Evolutionary conservation across 2,113 vertebrate species (phyloP).

Genomic region (Orthonyx spaldingii): DNA sequence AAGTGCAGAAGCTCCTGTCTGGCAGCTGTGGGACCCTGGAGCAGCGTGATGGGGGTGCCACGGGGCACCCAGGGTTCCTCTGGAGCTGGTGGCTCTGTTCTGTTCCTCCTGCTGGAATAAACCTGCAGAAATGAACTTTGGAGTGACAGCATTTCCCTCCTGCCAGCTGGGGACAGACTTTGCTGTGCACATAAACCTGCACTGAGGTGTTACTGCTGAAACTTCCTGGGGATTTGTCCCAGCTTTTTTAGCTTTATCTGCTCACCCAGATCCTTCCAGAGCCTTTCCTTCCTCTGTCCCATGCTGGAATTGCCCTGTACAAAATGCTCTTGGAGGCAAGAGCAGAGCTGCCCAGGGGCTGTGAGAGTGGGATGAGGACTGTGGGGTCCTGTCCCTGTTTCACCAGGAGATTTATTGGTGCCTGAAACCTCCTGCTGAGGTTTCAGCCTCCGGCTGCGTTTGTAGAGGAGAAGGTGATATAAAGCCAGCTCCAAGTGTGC

Average conservation of each 20-base stretch:
- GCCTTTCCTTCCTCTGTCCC: background rate
- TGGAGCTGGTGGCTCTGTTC: background rate
- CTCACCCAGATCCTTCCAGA: background rate
- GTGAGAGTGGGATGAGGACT: background rate
- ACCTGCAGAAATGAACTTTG: background rate
- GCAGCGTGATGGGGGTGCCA: background rate
- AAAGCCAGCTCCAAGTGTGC: background rate
- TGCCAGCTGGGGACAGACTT: background rate
- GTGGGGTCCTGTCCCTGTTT: background rate
- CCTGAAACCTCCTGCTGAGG: background rate
- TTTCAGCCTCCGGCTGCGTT: background rate
- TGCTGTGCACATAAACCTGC: background rate
- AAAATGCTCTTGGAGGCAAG: background rate
- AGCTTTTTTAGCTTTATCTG: background rate
- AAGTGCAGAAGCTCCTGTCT: background rate
- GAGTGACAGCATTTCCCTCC: background rate
- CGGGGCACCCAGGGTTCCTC: accelerated
- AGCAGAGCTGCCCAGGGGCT: background rate
- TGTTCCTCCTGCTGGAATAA: background rate
- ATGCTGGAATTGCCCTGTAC: background rate
- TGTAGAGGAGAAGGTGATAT: background rate
- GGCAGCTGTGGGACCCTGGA: accelerated
- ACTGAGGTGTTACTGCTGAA: background rate
- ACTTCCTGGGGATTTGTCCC: background rate
- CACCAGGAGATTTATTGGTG: background rate